phyloP scores from a whole-genome alignment of 2,113 vertebrate genomes.

The Marcusenius ussheri region DNA sequence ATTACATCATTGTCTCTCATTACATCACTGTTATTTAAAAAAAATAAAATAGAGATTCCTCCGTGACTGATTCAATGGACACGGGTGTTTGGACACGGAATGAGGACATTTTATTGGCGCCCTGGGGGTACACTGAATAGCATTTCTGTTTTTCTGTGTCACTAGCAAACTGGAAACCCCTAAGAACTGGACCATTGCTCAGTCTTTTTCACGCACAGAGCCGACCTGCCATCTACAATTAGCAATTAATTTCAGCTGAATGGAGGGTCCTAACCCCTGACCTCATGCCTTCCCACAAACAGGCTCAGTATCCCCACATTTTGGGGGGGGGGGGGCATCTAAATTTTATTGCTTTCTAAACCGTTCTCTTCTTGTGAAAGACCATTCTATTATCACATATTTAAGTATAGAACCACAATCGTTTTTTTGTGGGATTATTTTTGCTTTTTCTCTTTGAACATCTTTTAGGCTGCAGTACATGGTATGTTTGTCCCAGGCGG shows the following conservation, averaged over 20 bases:
- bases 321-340: background rate
- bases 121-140: background rate
- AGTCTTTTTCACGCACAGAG: background rate
- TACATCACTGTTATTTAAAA: background rate
- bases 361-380: background rate
- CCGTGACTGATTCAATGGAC: background rate
- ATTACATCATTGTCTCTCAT: background rate
- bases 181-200: background rate
- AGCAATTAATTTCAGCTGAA: background rate
- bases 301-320: background rate
- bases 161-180: background rate
- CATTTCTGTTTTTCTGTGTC: background rate
- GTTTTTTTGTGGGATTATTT: background rate
- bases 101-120: background rate
- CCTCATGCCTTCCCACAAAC: background rate
- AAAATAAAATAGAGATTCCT: background rate
- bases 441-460: background rate
- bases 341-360: background rate
- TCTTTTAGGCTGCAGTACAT: background rate
- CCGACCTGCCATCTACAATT: background rate
- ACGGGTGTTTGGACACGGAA: background rate
- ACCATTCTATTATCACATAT: background rate
- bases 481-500: background rate
- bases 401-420: background rate
- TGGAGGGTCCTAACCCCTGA: background rate